phyloP scores from a whole-genome alignment of 2,888 invertebrate species.

The Crioceris asparagi region DNA sequence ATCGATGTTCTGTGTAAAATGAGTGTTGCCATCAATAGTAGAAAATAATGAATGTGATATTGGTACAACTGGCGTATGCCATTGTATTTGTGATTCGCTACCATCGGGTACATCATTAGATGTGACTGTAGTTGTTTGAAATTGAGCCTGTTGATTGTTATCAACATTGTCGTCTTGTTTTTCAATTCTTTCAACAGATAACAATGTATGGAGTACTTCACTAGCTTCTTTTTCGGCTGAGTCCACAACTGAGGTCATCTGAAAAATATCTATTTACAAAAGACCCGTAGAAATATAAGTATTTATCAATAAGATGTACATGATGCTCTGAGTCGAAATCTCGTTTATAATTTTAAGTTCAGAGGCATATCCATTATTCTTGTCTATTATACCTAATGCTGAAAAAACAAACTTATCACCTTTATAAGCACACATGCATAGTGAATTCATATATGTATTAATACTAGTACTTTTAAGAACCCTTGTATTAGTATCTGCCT shows the following conservation, averaged over 20 bases:
- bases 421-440: too few species aligned
- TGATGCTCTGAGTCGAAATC: too few species aligned
- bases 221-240: constrained; percentile 61
- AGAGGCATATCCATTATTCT: too few species aligned
- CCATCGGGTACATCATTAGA: constrained; percentile 27
- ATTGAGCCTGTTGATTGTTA: constrained; percentile 29
- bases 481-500: too few species aligned
- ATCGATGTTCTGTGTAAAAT: constrained; percentile 35
- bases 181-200: constrained; percentile 56
- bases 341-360: too few species aligned
- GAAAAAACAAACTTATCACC: too few species aligned
- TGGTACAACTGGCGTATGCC: constrained; percentile 51
- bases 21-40: constrained; percentile 33
- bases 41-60: constrained; percentile 37
- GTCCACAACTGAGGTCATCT: constrained; percentile 38
- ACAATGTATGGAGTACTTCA: constrained; percentile 55
- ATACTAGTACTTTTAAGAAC: too few species aligned
- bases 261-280: too few species aligned
- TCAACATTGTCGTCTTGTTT: constrained; percentile 37
- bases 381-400: too few species aligned
- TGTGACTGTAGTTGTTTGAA: constrained; percentile 26
- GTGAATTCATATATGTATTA: too few species aligned
- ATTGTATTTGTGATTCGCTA: constrained; percentile 45
- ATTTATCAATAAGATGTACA: too few species aligned
- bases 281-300: too few species aligned